Conservation (phyloP, 2,888 invertebrate species). For the Mimumesa dahlbomi region DNA sequence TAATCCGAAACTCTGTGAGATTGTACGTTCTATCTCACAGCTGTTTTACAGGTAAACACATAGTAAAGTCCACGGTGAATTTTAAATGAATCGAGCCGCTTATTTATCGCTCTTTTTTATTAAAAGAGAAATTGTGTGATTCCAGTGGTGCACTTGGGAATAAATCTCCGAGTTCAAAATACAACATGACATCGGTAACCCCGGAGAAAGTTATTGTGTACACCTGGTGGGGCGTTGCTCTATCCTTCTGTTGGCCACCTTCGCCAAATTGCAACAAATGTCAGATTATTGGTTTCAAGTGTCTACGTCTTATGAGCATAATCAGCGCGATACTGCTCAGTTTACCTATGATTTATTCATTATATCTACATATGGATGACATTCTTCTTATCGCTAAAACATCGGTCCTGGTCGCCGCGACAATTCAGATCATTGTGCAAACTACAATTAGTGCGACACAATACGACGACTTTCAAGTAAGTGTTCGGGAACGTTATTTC, state of each 20-base stretch:
- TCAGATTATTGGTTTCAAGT: constrained; percentile 2
- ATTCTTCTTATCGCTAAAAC: not conserved
- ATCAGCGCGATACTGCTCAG: no score
- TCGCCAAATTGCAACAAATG: constrained; percentile 18
- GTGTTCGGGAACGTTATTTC: constrained; percentile 41
- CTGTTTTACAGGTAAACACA: no score
- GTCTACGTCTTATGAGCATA: no score
- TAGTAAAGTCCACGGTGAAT: no score
- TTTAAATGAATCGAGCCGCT: no score
- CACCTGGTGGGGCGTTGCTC: constrained; percentile 17
- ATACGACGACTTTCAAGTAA: not conserved
- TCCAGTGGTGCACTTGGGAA: no score
- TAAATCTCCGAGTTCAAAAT: no score
- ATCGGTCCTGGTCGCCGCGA: not conserved
- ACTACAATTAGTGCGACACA: not conserved
- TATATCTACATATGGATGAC: not conserved
- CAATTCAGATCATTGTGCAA: not conserved
- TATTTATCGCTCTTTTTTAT: no score
- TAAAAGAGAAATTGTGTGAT: no score
- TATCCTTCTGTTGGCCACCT: constrained; percentile 52
- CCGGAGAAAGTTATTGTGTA: constrained; percentile 43
- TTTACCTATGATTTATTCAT: not conserved
- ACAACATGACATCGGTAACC: no score
- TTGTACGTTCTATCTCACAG: no score
- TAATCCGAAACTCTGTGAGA: no score